Base-by-base conservation (phyloP, 2,113 vertebrate species). In the Aegithalos caudatus region DNA sequence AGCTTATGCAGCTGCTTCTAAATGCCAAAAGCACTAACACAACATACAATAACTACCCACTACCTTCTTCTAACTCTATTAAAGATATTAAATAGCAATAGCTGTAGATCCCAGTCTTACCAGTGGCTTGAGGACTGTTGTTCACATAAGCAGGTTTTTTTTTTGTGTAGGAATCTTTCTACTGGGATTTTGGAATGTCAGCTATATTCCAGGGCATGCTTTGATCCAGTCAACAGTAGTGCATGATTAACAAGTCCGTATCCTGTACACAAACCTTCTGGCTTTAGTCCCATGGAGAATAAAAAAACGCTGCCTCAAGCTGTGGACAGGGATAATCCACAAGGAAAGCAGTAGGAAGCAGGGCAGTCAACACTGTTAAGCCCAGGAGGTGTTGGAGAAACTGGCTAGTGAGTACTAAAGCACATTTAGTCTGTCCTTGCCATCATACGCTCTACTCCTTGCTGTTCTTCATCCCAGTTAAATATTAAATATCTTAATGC, bases 21-120 rank as follows among this genome's bases (percentile, higher is more conserved):
- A 90, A 93, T 17, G 88, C 90, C 94, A 92, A 94, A 93, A 92
- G 80, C 91, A 94, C 89, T 84, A 95, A 90, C 78, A 92, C 88
- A 45, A 95, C 62, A 74, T 42, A 85, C 58, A 91, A 5, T 65
- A 69, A 91, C 83, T 89, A 94, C 90, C 67, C 44, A 47, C 85
- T 84, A 96, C 76, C 74, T 69, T 57, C 82, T 94, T 74, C 90
- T 96, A 95, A 87, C 71, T 93, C 90, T 88, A 95, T 67, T 61
- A 80, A 71, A 71, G 90, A 38, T 90, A 88, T 27, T 71, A 47
- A 83, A 93, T 69, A 89, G 87, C 87, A 84, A 81, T 21, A 97
- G 88, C 79, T 11, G 1, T 70, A 77, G 56, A 50, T 64, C 94
- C 95, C 69, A 71, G 83, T 70, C 61, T 74, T 67, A 71, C 64